Evolutionary conservation across 2,113 vertebrate genomes (phyloP).

Genomic region (Numida meleagris): DNA sequence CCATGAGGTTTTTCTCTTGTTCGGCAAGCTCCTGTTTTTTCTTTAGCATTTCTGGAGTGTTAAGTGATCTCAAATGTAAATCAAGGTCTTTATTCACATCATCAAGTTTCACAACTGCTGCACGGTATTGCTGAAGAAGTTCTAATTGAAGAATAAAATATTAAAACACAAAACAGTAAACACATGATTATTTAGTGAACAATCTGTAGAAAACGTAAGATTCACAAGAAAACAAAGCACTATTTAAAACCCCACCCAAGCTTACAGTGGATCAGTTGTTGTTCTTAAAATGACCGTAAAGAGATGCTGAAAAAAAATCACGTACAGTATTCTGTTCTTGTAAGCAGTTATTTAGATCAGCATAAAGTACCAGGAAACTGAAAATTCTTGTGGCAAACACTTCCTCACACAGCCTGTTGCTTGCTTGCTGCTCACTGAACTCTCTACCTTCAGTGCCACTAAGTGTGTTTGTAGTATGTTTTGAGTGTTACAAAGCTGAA

Average conservation of each 20-base stretch:
- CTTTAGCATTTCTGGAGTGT: conserved; percentile 75
- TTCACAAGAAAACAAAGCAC: background rate
- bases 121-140: conserved; percentile 80
- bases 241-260: background rate
- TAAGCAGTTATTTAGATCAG: background rate
- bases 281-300: background rate
- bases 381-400: background rate
- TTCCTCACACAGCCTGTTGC: background rate
- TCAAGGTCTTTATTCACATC: conserved; percentile 66
- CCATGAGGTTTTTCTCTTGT: conserved; percentile 76
- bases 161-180: background rate
- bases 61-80: conserved; percentile 59
- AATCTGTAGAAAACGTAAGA: background rate
- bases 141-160: conserved; percentile 70
- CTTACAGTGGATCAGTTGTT: background rate
- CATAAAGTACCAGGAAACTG: background rate
- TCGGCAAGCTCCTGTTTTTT: conserved; percentile 77
- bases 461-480: background rate
- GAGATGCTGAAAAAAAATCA: background rate
- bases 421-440: background rate
- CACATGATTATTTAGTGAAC: background rate
- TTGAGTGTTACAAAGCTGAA: background rate
- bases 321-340: background rate
- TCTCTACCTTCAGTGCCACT: background rate
- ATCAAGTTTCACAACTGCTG: conserved; percentile 72